Conservation (phyloP, 2,113 vertebrate species). For the Pelecanoides urinatrix region DNA sequence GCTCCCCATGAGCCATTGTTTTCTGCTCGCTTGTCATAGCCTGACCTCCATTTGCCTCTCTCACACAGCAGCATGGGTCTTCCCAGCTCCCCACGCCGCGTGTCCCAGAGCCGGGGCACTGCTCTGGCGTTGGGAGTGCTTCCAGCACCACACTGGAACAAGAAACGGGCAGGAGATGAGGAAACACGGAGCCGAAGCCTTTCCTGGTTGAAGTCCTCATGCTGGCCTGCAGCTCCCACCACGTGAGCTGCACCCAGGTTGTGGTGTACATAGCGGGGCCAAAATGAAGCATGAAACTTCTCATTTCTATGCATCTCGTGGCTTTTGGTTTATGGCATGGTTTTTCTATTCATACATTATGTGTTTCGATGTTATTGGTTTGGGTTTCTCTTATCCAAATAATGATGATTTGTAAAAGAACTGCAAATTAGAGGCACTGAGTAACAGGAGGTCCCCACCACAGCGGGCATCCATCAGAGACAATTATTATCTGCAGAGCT, state of each 20-base stretch:
- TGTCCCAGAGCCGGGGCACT: neutral
- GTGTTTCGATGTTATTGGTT: neutral
- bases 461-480: neutral
- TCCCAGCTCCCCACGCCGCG: fast-evolving
- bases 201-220: neutral
- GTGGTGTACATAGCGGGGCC: neutral
- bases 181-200: neutral
- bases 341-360: neutral
- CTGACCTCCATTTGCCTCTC: neutral
- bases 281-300: neutral
- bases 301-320: neutral
- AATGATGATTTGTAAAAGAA: neutral
- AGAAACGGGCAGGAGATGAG: neutral
- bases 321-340: neutral
- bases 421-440: neutral
- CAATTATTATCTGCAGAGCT: neutral
- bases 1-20: neutral
- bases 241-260: neutral
- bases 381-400: neutral
- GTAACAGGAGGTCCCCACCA: neutral
- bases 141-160: neutral
- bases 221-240: neutral
- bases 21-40: neutral
- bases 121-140: neutral
- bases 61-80: neutral